phyloP scores from a whole-genome alignment of 1,140 invertebrate species.

The Aplysia californica region DNA sequence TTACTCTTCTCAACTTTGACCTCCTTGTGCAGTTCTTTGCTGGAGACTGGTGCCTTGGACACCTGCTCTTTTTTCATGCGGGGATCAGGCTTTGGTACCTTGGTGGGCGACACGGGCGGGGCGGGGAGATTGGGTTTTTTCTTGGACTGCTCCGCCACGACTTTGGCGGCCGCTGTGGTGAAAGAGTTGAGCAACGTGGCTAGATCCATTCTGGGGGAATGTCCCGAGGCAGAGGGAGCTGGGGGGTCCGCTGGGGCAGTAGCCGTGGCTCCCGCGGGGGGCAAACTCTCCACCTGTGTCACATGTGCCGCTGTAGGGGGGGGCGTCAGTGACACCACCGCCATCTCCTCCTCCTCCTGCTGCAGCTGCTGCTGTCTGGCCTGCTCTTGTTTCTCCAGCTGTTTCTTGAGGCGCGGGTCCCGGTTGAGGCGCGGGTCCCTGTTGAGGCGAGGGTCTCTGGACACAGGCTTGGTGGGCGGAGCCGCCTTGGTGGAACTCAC shows the following conservation, averaged over 20 bases:
- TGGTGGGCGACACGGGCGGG: too few species aligned
- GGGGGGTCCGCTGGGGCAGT: neutral
- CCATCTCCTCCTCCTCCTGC: neutral
- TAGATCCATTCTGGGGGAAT: slow-evolving; percentile 6
- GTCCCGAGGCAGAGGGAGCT: neutral
- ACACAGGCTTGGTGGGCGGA: neutral
- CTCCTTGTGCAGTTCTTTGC: too few species aligned
- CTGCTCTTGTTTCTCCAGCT: slow-evolving; percentile 12
- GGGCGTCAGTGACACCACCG: too few species aligned
- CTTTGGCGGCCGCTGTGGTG: slow-evolving; percentile 9
- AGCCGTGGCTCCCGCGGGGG: too few species aligned
- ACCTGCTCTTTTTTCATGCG: too few species aligned
- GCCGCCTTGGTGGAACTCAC: neutral
- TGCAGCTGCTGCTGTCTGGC: neutral
- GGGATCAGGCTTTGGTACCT: too few species aligned
- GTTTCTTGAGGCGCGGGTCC: slow-evolving; percentile 14
- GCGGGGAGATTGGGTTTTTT: too few species aligned
- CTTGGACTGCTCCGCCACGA: neutral
- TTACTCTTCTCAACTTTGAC: too few species aligned
- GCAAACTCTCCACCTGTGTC: too few species aligned
- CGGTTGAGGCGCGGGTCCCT: slow-evolving; percentile 8
- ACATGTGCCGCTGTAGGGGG: too few species aligned
- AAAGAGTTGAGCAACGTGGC: slow-evolving; percentile 18
- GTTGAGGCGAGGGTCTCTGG: slow-evolving; percentile 13
- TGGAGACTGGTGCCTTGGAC: too few species aligned